Base-by-base conservation (phyloP, 1,140 invertebrate genomes). In the Apis cerana region DNA sequence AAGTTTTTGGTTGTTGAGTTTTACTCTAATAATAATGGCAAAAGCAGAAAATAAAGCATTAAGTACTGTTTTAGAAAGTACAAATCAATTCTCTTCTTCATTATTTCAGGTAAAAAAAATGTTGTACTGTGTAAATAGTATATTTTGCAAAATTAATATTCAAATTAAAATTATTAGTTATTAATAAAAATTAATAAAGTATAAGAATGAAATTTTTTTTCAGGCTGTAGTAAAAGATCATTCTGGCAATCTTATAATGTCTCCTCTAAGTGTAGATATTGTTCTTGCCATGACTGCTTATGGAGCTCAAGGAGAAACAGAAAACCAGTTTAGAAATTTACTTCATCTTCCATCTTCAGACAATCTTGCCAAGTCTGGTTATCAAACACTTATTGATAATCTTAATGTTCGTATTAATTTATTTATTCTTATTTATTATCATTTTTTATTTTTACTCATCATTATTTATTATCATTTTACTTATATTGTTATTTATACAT, bases 251-350 rank as follows among this genome's bases (percentile, higher is more conserved):
- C 56, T 93, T 2, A 90, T 93, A 65, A 75, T 50, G 7, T 93
- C 92, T 62, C 92, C 92, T 3, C 23, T 93, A 27, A 93, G 92
- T 67, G 90, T 86, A 17, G 61, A 86, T 17, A 59, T 91, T 23
- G 90, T 90, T 43, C 65, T 93, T n/a, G 85, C 90, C 13, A 93
- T 93, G 93, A 87, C 90, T 21, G 82, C 89, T 43, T 85, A 83
- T 64, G 94, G 94, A 15, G 88, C 93, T 21, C 75, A 76, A 2
- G 93, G 85, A 33, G 82, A 90, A 0, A 94, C 93, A 9, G 84
- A 88, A 15, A 23, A 72, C 0, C 74, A 93, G 78, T 88, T 93
- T n/a, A 86, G 79, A 68, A 21, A 83, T 15, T 62, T 74, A 65
- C 87, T 94, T 10, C 56, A 90, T 43, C 62, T 93, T 17, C 91